A percentile compares a stretch with the other conserved stretches of the same genome.
Evolutionary conservation across 2,113 vertebrate species (phyloP).

Genomic region (Capra hircus): DNA sequence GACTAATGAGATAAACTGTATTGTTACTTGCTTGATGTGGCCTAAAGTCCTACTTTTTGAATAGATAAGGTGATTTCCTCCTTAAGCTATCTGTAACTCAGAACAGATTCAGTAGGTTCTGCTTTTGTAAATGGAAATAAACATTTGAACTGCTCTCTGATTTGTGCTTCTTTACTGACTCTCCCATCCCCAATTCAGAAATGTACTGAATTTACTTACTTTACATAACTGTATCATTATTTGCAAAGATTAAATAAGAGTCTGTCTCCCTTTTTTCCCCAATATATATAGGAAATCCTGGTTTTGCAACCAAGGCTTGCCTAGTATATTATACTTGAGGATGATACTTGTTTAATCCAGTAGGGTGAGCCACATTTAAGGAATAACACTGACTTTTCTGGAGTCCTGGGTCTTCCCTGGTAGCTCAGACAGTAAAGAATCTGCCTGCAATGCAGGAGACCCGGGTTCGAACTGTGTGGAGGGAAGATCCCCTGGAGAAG

Average conservation of each 20-base stretch:
- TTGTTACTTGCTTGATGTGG: neutral
- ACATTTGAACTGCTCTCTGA: neutral
- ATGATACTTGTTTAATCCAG: neutral
- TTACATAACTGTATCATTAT: neutral
- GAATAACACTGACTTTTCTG: neutral
- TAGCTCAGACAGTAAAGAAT: neutral
- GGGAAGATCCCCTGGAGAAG: neutral
- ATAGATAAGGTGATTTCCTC: neutral
- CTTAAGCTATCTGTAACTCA: neutral
- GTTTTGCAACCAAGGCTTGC: neutral
- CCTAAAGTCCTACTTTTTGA: neutral
- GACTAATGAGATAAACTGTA: neutral
- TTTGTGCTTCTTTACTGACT: neutral
- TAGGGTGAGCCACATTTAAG: neutral
- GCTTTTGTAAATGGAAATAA: neutral
- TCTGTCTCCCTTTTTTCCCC: neutral
- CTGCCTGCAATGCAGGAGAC: neutral
- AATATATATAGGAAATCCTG: neutral
- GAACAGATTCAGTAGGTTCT: neutral
- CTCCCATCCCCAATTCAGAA: neutral
- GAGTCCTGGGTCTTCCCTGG: neutral
- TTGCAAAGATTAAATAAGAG: neutral
- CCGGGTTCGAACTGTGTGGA: fast-evolving
- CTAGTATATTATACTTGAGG: neutral
- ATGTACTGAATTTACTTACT: neutral